These are phyloP conservation scores for Achlya flavicornis DNA, from an alignment of 2,888 invertebrate species.

Conservation along the genomic window DNA sequence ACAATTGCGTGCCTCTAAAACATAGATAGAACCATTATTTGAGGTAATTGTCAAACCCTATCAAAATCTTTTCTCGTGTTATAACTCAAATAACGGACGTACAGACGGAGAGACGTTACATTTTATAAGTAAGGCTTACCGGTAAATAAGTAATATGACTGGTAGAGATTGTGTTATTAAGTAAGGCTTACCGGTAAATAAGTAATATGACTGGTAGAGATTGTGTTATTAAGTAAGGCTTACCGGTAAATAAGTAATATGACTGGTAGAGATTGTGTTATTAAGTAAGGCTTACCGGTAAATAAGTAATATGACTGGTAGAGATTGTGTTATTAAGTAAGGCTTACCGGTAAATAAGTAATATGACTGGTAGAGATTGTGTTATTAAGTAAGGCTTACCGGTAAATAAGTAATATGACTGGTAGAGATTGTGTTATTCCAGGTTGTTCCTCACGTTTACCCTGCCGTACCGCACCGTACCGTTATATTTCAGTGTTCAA, in stretches of 20 bases:
- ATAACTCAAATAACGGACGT: too few relatives aligned
- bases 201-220: not conserved
- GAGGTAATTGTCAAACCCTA: too few relatives aligned
- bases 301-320: not conserved
- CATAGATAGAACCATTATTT: too few relatives aligned
- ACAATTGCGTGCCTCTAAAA: too few relatives aligned
- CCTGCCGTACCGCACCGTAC: conserved; percentile 15
- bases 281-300: not conserved
- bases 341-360: too few relatives aligned
- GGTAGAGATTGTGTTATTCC: not conserved
- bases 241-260: not conserved
- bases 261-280: not conserved
- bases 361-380: too few relatives aligned
- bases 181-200: not conserved
- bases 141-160: not conserved
- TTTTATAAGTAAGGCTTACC: too few relatives aligned
- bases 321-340: not conserved
- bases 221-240: not conserved
- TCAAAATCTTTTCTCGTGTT: too few relatives aligned
- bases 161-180: not conserved
- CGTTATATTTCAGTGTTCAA: conserved; percentile 26
- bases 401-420: not conserved
- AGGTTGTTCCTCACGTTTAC: not conserved
- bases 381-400: too few relatives aligned
- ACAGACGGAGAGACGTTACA: too few relatives aligned